Base-by-base conservation (phyloP, 2,113 vertebrate species). In the Dipodomys stephensi region DNA sequence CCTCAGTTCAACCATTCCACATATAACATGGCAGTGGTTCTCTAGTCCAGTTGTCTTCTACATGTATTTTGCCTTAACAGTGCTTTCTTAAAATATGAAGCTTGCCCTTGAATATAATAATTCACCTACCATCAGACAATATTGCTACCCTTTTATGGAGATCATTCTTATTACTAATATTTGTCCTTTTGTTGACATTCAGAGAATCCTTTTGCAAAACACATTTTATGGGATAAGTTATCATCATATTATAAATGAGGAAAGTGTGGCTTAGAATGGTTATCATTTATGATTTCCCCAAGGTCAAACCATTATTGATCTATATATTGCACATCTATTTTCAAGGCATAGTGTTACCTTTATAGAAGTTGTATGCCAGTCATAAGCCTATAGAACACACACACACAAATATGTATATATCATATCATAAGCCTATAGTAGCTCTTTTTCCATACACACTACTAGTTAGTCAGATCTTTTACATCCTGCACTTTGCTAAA, bases 121-220 rank as follows among this genome's bases (percentile, higher is more conserved):
- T 76, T 76, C 65, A 79, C 25, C 44, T 39, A 3, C 71, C 23
- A 62, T 84, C 65, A 93, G 35, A 44, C 84, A 72, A 53, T 44
- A 82, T 16, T 53, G 87, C 25, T 85, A 27, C 53, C 83, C 89
- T 93, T 83, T 77, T 4, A 79, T 71, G 77, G 64, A 82, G 83
- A 77, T 22, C 65, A 25, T 79, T 88, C 18, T 87, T 86, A 71
- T 28, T 93, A 73, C 69, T 64, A 82, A 49, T 88, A 67, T 46
- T 93, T 92, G 10, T 32, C 76, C 76, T 71, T 94, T 82, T 23
- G 77, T 90, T 94, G 89, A 49, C 39, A 32, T 83, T 87, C 76
- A 84, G 25, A 76, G 28, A 88, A 4, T 57, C 23, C 35, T 87
- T 80, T 82, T 83, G 71, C 72, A 79, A 84, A 95, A 87, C 39